A percentile compares a stretch with the other conserved stretches of the same genome.
Conservation (phyloP, 2,888 invertebrate species). For the Tipula helvola region DNA sequence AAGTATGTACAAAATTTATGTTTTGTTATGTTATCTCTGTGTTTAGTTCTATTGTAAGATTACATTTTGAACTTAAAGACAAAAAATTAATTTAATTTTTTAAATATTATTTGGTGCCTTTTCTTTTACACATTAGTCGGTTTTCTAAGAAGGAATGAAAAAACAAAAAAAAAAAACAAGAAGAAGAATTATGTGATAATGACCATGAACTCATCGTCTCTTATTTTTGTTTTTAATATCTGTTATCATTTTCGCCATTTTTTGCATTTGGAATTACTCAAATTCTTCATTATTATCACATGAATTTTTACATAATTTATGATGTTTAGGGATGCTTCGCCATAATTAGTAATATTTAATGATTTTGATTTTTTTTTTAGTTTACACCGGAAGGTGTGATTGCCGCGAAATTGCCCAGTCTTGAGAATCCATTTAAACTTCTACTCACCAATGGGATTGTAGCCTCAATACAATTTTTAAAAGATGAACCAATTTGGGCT, state of each 20-base stretch:
- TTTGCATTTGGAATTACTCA: neutral
- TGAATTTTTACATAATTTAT: neutral
- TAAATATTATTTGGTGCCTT: neutral
- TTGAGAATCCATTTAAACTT: neutral
- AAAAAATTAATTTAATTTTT: neutral
- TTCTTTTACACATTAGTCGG: neutral
- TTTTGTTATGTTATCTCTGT: neutral
- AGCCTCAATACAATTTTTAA: conserved; percentile 14
- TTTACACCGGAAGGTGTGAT: neutral
- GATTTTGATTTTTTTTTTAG: neutral
- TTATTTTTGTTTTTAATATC: neutral
- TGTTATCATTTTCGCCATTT: neutral
- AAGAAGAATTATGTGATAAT: neutral
- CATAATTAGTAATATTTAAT: neutral
- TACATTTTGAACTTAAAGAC: neutral
- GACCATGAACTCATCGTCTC: neutral
- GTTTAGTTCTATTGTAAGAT: neutral
- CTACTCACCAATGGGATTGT: neutral
- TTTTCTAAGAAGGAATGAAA: neutral
- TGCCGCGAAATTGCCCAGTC: neutral
- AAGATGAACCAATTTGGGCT: conserved; percentile 48
- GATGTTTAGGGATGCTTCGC: neutral
- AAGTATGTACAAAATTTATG: neutral
- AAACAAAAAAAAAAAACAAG: too few relatives aligned
- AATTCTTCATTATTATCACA: neutral